Conservation (phyloP, 2,888 invertebrate genomes). For the Tinea trinotella region DNA sequence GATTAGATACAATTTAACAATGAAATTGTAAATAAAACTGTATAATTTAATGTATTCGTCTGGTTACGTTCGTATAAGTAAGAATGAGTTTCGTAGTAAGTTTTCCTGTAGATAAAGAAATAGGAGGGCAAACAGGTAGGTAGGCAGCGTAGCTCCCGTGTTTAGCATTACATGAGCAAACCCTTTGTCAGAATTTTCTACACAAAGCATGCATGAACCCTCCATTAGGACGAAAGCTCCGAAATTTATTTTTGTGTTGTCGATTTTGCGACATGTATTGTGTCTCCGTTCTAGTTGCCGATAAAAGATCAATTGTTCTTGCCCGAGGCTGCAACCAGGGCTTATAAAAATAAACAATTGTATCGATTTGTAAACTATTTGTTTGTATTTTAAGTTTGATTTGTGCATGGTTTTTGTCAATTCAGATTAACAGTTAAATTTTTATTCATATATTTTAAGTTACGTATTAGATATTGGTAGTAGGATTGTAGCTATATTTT, state of each 20-base stretch:
- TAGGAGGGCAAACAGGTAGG: neutral
- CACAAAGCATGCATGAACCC: slow-evolving; percentile 30
- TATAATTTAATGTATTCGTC: neutral
- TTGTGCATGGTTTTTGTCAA: too few relatives aligned
- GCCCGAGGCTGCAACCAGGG: neutral
- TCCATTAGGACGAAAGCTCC: slow-evolving; percentile 25
- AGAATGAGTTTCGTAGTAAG: neutral
- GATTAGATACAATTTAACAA: neutral
- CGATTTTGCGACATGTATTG: slow-evolving; percentile 10
- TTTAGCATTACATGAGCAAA: slow-evolving; percentile 17
- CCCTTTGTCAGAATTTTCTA: slow-evolving; percentile 21
- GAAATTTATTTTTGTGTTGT: slow-evolving; percentile 15
- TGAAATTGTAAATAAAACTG: neutral
- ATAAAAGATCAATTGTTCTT: slow-evolving; percentile 18
- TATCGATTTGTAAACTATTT: too few relatives aligned
- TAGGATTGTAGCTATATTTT: too few relatives aligned
- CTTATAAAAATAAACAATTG: neutral
- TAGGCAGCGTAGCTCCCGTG: slow-evolving; percentile 4
- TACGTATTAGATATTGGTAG: too few relatives aligned
- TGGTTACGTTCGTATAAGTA: neutral
- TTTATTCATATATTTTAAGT: too few relatives aligned
- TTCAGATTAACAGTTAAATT: too few relatives aligned
- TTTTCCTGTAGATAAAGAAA: neutral
- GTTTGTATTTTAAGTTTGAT: too few relatives aligned
- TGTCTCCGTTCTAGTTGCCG: slow-evolving; percentile 11